Base-by-base conservation (phyloP, 2,888 invertebrate species). In the Hemistola chrysoprasaria region DNA sequence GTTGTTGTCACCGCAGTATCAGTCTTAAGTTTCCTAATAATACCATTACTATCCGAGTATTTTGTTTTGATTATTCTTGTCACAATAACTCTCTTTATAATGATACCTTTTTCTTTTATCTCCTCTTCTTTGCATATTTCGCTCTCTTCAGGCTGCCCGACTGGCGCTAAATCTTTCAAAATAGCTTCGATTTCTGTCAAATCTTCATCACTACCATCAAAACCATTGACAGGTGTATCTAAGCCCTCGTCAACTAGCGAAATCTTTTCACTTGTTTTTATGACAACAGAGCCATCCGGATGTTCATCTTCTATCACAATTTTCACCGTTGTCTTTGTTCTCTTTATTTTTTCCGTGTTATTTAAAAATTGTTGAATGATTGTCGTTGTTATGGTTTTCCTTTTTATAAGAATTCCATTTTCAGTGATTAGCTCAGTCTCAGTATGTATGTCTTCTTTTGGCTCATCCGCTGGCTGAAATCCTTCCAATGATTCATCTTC, bases 261-360 rank as follows among this genome's bases (percentile, higher is more conserved):
- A 23, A 80, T 65, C 51, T 79, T 86, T 69, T 85, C 84, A 56
- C 70, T 82, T 2, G 78, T 84, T 56, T 80, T 84, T 20, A 75
- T 80, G 7, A 78, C 66, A 1, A 82, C 50, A 8, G 83, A 76
- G 1, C 86, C 83, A 66, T 87, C 84, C 5, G 82, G 81, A 45
- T 82, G 65, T 62, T 78, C 78, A 57, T 89, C 87, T 70, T 83
- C 84, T 33, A 67, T 63, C 1, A 75, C 49, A 2, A 77, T 84
- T 54, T 63, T 78, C 0, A 73, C 60, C 1, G 63, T 79, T 3
- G 70, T 81, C 64, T 82, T 79, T 7, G 65, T 74, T 56, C 81
- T 71, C 50, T 69, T 75, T 0, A 71, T 47, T 28, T 66, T 68
- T 4, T 56, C 49, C 8, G 26, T 28, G 5, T 25, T 23, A 50